These are phyloP conservation scores for Tenthredo notha DNA, from an alignment of 2,888 invertebrate genomes.

Conservation along the genomic window DNA sequence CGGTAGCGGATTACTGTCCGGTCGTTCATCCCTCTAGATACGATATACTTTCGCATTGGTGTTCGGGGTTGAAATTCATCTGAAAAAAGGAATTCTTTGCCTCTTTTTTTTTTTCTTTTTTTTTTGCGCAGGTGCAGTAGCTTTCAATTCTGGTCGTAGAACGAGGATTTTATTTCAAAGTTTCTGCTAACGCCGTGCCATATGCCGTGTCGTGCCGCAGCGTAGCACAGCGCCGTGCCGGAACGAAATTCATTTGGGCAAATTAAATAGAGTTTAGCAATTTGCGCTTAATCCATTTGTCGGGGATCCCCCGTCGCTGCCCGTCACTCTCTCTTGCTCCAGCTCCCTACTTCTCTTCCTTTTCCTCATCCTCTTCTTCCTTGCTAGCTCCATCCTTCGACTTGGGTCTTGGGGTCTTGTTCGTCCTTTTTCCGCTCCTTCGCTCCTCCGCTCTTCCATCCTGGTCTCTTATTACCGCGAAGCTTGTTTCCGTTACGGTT, in stretches of 20 bases:
- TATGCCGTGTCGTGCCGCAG: constrained; percentile 48
- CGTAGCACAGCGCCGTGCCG: constrained; percentile 53
- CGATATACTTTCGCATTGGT: not conserved
- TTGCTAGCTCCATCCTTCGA: constrained; percentile 53
- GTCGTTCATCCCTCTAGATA: constrained; percentile 16
- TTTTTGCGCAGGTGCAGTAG: not conserved
- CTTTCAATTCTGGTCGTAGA: constrained; percentile 55
- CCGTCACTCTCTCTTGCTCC: constrained; percentile 60
- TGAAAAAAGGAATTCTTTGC: not conserved
- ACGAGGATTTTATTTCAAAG: constrained; percentile 66
- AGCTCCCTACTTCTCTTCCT: constrained; percentile 48
- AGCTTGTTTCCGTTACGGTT: constrained; percentile 48
- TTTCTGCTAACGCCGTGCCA: constrained; percentile 54
- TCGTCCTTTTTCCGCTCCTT: not conserved
- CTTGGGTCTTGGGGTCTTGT: constrained; percentile 13
- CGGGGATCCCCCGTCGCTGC: constrained; percentile 69
- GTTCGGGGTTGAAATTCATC: not conserved
- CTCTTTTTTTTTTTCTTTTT: too few species aligned
- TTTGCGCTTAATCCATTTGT: constrained; percentile 75
- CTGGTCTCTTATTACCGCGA: constrained; percentile 42
- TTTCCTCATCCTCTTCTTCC: constrained; percentile 58
- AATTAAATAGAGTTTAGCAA: constrained; percentile 76
- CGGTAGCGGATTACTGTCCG: constrained; percentile 2
- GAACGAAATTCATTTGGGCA: constrained; percentile 75
- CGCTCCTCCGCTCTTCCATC: constrained; percentile 9